phyloP scores from a whole-genome alignment of 2,888 invertebrate species.

The Venusia cambrica region DNA sequence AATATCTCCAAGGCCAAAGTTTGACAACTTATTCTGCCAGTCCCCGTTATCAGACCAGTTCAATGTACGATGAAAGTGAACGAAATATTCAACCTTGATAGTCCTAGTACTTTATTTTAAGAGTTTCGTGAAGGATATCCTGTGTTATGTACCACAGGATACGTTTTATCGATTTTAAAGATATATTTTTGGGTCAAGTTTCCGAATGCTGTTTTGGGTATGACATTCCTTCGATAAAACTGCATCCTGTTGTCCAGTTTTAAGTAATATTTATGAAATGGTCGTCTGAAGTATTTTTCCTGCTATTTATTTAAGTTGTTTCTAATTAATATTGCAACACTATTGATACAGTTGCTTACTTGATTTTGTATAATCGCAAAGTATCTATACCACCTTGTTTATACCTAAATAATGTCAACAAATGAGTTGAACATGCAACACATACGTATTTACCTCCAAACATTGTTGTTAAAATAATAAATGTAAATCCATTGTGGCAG shows the following conservation, averaged over 20 bases:
- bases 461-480: too few relatives aligned
- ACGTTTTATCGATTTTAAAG: conserved; percentile 9
- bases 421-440: too few relatives aligned
- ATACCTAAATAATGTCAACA: too few relatives aligned
- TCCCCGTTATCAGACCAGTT: not conserved
- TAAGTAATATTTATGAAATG: not conserved
- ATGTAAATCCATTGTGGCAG: too few relatives aligned
- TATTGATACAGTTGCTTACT: too few relatives aligned
- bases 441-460: too few relatives aligned
- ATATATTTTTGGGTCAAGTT: conserved; percentile 16
- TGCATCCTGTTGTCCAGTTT: conserved; percentile 7
- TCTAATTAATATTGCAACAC: too few relatives aligned
- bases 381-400: too few relatives aligned
- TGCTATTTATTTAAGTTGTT: too few relatives aligned
- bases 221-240: conserved; percentile 12
- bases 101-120: conserved; percentile 4
- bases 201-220: conserved; percentile 12
- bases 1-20: conserved; percentile 8
- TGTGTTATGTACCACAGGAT: conserved; percentile 17
- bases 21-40: not conserved
- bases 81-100: conserved; percentile 13
- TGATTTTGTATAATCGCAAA: too few relatives aligned
- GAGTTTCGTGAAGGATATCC: conserved; percentile 16
- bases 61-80: conserved; percentile 5
- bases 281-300: too few relatives aligned